Base-by-base conservation (phyloP, 2,113 vertebrate genomes). In the Addax nasomaculatus region DNA sequence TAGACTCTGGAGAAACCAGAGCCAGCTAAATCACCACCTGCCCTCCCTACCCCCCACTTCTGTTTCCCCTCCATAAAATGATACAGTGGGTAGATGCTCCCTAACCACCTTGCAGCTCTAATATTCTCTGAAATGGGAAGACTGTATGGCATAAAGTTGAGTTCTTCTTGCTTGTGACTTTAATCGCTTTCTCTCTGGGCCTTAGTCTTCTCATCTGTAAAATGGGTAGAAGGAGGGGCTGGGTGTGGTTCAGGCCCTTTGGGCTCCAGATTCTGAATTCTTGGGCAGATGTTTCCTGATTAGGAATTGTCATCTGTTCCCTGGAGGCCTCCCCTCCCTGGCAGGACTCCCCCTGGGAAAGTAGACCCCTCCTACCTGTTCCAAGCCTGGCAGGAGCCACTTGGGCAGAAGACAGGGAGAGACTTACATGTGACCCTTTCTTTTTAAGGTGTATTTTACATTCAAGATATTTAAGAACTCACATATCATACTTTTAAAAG, bases 161-260 rank as follows among this genome's bases (percentile, higher is more conserved):
- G 55, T 39, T 85, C 85, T 58, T 55, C 87, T 85, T 57, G 60
- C 60, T 45, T 57, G 36, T 10, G 29, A n/a, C 13, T 58, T 33
- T 13, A 5, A 45, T 60, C 17, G 4, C 23, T 29, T 33, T 62
- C 45, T 27, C 83, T 45, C 53, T 5, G 17, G 5, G 36, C 19
- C 58, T 95, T 27, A 1, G 4, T 67, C n/a, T 83, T 39, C n/a
- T 70, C 13, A 8, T 84, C 93, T 93, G 58, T 89, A 86, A 93
- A 83, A 73, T 90, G 89, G 30, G 81, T 62, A 8, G 30, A 55
- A 45, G n/a, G 33, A 55, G 10, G 36, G 45, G 36, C 43, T 45
- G 1, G 6, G 43, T 70, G 62, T 86, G 51, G 19, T 62, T 60
- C 21, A 4, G 10, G 10, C n/a, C 51, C 39, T 84, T 64, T 60